Percentiles rank a stretch among this genome's conserved stretches.
These are phyloP conservation scores for Sclerurus mexicanus DNA, from an alignment of 2,113 vertebrate species.

Conservation along the genomic window DNA sequence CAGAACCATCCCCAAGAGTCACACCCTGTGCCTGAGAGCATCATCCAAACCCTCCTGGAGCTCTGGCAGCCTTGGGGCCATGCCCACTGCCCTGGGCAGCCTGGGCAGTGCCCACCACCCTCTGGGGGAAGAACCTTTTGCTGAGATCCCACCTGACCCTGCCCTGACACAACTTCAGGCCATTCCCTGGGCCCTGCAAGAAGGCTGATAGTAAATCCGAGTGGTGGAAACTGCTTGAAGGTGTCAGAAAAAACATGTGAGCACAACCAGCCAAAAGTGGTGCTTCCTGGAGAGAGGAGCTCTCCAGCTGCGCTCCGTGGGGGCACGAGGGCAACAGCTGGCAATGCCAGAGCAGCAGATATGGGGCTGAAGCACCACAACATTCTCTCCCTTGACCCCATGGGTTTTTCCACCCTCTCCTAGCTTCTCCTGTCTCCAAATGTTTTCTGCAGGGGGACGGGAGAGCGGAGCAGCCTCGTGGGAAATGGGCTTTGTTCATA, in stretches of 20 bases:
- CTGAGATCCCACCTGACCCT: background rate
- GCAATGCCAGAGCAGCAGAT: background rate
- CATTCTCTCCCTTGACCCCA: background rate
- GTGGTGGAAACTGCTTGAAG: background rate
- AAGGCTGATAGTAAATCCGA: background rate
- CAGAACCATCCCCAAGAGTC: background rate
- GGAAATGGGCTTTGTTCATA: background rate
- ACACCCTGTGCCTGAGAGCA: background rate
- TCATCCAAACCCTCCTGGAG: background rate
- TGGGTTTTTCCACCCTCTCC: background rate
- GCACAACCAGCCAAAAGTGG: background rate
- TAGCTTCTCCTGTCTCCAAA: background rate
- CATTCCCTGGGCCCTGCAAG: background rate
- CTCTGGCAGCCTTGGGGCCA: background rate
- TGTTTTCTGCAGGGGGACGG: background rate
- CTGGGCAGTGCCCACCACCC: background rate
- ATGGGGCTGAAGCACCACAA: background rate
- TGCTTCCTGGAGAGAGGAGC: background rate
- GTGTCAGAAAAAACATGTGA: background rate
- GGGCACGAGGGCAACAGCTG: background rate
- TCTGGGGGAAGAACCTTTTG: background rate
- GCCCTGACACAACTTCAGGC: background rate
- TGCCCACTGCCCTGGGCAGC: background rate
- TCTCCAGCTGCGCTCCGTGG: fast-evolving
- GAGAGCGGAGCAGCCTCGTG: background rate